Evolutionary conservation across 2,888 invertebrate species (phyloP), one percentile per base, ranked within the genome.

Genomic region (Cryptus armator): DNA sequence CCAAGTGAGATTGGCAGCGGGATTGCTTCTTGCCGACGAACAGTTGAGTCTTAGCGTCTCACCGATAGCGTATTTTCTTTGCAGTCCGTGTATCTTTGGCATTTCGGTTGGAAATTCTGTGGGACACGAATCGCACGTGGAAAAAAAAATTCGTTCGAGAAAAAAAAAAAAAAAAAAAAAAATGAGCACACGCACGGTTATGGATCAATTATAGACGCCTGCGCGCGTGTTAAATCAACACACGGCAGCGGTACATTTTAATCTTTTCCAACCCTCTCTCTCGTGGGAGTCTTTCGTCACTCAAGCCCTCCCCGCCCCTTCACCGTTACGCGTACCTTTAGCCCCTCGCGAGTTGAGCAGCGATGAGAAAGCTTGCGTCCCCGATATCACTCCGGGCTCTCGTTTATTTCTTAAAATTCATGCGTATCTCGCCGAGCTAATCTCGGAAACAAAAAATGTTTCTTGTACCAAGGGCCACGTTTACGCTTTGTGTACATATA

Each of bases 1-100:
- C 93, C 93, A 93, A 72, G 93, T 93, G 84, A 93, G 91, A 91
- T 93, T 93, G 81, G 93, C 93, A 19, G 93, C 91, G 44, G 93
- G 93, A 88, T 90, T 93, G 81, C 93, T 93, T 80, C 89, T 88
- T 77, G 90, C 92, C 66, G 92, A 92, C 48, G 93, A 91, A 86
- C 93, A 93, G 86, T 92, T 92, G 56, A 92, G 90, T 80, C 90
- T 91, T 62, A 93, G 87, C 56, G 84, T 88, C 80, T 93, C 93
- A 79, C 90, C 91, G 46, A 93, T 87, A 59, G 90, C 90, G 89
- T 93, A 93, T 90, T 93, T 93, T 78, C 90, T 91, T 85, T 89
- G 90, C 89, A 93, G 89, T 74, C 93, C 93, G 83, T 90, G 91
- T 89, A 93, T 93, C 84, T 90, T 89, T 81, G 93, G 93, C 86